Conservation (phyloP, 2,797 vertebrate genomes). For the Pangasius sanitwongsei region DNA sequence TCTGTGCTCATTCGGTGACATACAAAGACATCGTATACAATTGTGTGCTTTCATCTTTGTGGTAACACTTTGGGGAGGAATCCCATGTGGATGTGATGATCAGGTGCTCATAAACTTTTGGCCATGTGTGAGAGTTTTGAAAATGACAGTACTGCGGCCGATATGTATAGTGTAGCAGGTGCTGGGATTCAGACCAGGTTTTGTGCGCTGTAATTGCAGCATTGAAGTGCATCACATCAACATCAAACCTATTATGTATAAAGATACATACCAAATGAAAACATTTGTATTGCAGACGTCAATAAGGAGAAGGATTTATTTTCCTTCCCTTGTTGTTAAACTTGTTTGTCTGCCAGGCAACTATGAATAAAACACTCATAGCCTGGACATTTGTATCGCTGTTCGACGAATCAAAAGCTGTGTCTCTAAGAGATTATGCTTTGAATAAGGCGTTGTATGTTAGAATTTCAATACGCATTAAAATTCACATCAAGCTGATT, state of each 20-base stretch:
- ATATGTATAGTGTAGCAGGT: not conserved
- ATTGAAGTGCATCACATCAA: not conserved
- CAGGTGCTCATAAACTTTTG: not conserved
- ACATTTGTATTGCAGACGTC: not conserved
- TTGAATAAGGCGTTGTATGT: not conserved
- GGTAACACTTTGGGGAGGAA: not conserved
- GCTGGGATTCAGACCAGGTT: not conserved
- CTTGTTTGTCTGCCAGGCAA: not conserved
- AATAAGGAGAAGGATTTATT: not conserved
- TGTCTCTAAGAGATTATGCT: not conserved
- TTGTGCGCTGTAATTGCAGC: not conserved
- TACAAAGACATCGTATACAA: not conserved
- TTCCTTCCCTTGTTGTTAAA: not conserved
- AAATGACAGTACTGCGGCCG: not conserved
- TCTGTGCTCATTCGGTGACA: not conserved
- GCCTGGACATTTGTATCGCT: not conserved
- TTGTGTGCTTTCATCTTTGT: not conserved
- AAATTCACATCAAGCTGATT: slow-evolving; percentile 30
- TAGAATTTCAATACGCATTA: slow-evolving; percentile 2
- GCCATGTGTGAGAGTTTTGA: not conserved
- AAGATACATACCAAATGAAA: not conserved
- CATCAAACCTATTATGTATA: not conserved
- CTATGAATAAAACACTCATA: not conserved
- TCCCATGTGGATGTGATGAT: not conserved
- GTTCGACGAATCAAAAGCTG: not conserved